Percentiles rank a stretch among this genome's conserved stretches.
These are phyloP conservation scores for Callyntrura guangdongensis DNA, from an alignment of 2,888 invertebrate genomes.

Conservation along the genomic window DNA sequence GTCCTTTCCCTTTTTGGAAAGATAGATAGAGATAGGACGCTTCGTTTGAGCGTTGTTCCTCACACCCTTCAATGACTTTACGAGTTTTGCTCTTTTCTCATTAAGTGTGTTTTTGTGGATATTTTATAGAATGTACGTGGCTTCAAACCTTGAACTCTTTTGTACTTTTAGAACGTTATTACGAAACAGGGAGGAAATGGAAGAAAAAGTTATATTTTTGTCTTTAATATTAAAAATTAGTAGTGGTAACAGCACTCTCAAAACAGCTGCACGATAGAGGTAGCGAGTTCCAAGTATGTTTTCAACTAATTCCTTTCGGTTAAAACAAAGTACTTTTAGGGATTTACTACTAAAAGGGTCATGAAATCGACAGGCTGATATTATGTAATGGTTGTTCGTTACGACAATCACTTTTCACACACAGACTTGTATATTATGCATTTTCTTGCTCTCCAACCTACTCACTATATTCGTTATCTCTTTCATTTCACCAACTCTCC, in stretches of 20 bases:
- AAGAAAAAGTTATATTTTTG: no score
- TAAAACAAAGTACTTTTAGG: no score
- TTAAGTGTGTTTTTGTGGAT: neutral
- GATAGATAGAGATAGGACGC: constrained; percentile 10
- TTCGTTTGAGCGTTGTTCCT: neutral
- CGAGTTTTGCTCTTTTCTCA: constrained; percentile 24
- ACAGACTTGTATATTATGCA: constrained; percentile 20
- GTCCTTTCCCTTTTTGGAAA: constrained; percentile 35
- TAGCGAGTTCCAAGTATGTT: no score
- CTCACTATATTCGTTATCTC: neutral
- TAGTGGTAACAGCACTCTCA: no score
- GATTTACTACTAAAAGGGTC: neutral
- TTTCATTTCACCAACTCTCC: neutral
- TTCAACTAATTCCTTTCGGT: no score
- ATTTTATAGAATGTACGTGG: no score
- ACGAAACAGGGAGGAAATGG: neutral
- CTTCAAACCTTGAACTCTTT: neutral
- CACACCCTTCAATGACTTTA: constrained; percentile 13
- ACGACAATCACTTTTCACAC: constrained; percentile 51
- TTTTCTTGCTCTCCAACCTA: neutral
- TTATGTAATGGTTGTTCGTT: constrained; percentile 45
- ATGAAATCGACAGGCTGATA: neutral
- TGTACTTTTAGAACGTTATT: no score
- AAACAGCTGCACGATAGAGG: no score
- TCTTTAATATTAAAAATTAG: no score